Base-by-base conservation (phyloP, 2,888 invertebrate genomes). In the Acronicta psi region DNA sequence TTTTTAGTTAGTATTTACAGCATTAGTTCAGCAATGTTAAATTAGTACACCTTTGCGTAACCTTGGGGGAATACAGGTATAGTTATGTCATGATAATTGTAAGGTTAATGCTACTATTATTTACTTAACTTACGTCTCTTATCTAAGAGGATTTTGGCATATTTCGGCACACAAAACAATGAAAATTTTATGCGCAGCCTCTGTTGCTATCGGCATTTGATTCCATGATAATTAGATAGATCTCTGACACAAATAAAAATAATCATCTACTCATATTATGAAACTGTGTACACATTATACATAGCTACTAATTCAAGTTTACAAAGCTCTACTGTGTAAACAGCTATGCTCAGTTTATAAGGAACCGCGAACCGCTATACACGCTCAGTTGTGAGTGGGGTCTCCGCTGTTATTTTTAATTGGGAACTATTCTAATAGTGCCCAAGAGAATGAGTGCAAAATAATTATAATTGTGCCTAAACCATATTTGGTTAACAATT, bases 201-300 rank as follows among this genome's bases (percentile, higher is more conserved):
- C 29, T 29, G 29, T 29, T 29, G 29, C 11, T 29, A 29, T 29
- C 29, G 0, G 29, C 29, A 11, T 37, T 37, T 36, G 8, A 20
- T 36, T 43, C 40, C 29, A 23, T 23, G 49, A 18, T 55, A 55
- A 63, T 17, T 17, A 23, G n/a, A 50, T 52, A 43, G 16, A 55
- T 45, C 49, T 38, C 13, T 10, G 13, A 0, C 6, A 7, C 36
- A 14, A 29, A 36, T 10, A 43, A 23, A 69, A 41, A 55, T 8
- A 63, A n/a, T 16, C 10, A 10, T 36, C 10, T 34, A 23, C 6
- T 18, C 10, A 16, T 34, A 34, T 16, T 2, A 16, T n/a, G 23
- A n/a, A 36, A 10, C 11, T 40, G 11, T 29, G 5, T 10, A 25
- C 25, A 29, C 2, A 2, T 2, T 29, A 29, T 29, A 25, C 25